phyloP scores from a whole-genome alignment of 1,140 invertebrate genomes.

The Nomia melanderi region DNA sequence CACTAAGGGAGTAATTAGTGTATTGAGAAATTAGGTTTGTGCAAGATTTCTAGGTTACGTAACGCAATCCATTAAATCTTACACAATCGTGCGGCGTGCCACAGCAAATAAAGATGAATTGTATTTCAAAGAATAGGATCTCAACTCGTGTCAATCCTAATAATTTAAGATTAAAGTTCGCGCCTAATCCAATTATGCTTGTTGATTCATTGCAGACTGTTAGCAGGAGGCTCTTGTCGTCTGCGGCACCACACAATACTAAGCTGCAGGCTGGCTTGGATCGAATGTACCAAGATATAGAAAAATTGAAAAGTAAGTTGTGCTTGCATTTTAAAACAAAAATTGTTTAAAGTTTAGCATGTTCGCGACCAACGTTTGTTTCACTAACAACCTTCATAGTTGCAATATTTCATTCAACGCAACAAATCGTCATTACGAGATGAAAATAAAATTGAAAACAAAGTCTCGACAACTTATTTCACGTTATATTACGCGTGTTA shows the following conservation, averaged over 20 bases:
- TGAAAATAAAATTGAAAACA: too few relatives aligned
- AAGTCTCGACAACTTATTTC: too few relatives aligned
- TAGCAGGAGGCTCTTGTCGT: slow-evolving; percentile 71
- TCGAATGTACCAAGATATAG: slow-evolving; percentile 82
- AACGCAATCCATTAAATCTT: slow-evolving; percentile 35
- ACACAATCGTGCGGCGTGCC: slow-evolving; percentile 4
- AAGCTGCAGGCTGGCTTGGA: slow-evolving; percentile 81
- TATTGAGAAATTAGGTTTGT: slow-evolving; percentile 21
- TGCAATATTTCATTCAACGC: too few relatives aligned
- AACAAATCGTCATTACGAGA: too few relatives aligned
- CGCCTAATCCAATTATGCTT: slow-evolving; percentile 49
- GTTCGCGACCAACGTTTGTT: too few relatives aligned
- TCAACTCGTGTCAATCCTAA: slow-evolving; percentile 43
- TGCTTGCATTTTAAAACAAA: too few relatives aligned
- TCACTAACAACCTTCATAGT: too few relatives aligned
- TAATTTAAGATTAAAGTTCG: slow-evolving; percentile 47
- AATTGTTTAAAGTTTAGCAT: too few relatives aligned
- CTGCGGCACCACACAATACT: slow-evolving; percentile 71
- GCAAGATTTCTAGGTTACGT: slow-evolving; percentile 16
- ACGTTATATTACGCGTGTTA: too few relatives aligned
- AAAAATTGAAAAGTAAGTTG: slow-evolving; percentile 82
- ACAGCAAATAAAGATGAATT: slow-evolving; percentile 33
- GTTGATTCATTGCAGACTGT: slow-evolving; percentile 70
- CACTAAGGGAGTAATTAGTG: neutral
- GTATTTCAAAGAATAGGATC: slow-evolving; percentile 46